A percentile compares a stretch with the other conserved stretches of the same genome.
Evolutionary conservation across 2,888 invertebrate genomes (phyloP).

Genomic region (Acanthosoma haemorrhoidale): DNA sequence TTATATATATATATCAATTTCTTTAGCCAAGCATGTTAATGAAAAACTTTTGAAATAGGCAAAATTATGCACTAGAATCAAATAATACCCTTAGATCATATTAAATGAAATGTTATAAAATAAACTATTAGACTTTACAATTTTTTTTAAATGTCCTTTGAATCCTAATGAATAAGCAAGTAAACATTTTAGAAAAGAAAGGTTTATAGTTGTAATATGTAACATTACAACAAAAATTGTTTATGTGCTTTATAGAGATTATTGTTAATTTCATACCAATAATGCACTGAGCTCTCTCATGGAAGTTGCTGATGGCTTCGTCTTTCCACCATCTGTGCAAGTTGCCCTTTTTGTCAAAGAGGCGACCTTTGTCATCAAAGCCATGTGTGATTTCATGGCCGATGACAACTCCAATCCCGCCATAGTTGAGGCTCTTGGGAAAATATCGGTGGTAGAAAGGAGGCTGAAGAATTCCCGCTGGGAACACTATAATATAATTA

Average conservation of each 20-base stretch:
- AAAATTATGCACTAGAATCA: too few relatives aligned
- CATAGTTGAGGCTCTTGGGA: slow-evolving; percentile 74
- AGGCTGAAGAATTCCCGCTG: slow-evolving; percentile 89
- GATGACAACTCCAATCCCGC: slow-evolving; percentile 87
- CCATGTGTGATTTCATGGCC: slow-evolving; percentile 91
- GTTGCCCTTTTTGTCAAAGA: slow-evolving; percentile 92
- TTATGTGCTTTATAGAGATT: too few relatives aligned
- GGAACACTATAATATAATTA: slow-evolving; percentile 62
- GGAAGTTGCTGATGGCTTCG: slow-evolving; percentile 65
- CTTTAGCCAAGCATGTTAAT: too few relatives aligned
- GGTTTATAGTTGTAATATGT: not conserved
- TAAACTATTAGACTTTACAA: too few relatives aligned
- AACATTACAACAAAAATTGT: not conserved
- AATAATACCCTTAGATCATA: too few relatives aligned
- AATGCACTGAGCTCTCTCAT: slow-evolving; percentile 69
- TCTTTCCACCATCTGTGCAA: slow-evolving; percentile 80
- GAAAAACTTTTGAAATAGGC: too few relatives aligned
- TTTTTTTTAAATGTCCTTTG: too few relatives aligned
- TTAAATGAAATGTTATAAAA: too few relatives aligned
- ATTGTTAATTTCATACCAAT: slow-evolving; percentile 56
- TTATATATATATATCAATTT: too few relatives aligned
- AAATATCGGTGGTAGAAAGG: slow-evolving; percentile 87
- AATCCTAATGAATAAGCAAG: too few relatives aligned
- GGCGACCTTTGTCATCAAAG: slow-evolving; percentile 83
- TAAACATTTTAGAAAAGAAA: not conserved